Evolutionary conservation across 2,888 invertebrate species (phyloP), one percentile per base, ranked within the genome.

Genomic region (Acanthosepion pharaonis): DNA sequence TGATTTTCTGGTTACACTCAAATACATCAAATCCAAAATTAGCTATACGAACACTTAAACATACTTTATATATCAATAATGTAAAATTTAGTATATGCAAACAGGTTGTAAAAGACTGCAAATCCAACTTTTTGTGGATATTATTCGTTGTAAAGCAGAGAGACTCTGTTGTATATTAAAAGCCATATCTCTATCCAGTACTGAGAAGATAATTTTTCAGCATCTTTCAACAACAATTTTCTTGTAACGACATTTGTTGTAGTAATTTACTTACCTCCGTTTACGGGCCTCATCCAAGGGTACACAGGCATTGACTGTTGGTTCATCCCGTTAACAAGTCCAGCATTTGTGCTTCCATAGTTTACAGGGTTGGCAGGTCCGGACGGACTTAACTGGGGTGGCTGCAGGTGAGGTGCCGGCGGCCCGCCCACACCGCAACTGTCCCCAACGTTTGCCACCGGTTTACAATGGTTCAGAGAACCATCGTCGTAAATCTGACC

Each of bases 211-310:
- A 20, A 15, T n/a, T 91, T 91, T 91, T 33, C 18, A 42, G 20
- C n/a, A 6, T 91, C 18, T 33, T 42, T 91, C 91, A 4, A 42
- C 8, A 33, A 91, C n/a, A 3, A 33, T 91, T 33, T 33, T 91
- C 15, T 28, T 91, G 9, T n/a, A 20, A 18, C 11, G 9, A 20
- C 28, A 49, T 5, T 53, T 49, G 9, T n/a, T 93, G 18, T 49
- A 18, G 53, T 93, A 15, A 78, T 33, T 51, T 33, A 94, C 94
- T 94, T 94, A 94, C 94, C 94, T 94, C 94, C 94, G 59, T 94
- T 94, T n/a, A 94, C 94, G 28, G 94, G 94, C 59, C 94, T 94
- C 94, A 94, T 94, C 94, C 94, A 94, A 48, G 94, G 94, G 64
- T 94, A 94, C 48, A 94, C 94, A 64, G 94, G 94, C 94, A 94